phyloP scores from a whole-genome alignment of 1,140 invertebrate species.

The Cyclargus thomasi region DNA sequence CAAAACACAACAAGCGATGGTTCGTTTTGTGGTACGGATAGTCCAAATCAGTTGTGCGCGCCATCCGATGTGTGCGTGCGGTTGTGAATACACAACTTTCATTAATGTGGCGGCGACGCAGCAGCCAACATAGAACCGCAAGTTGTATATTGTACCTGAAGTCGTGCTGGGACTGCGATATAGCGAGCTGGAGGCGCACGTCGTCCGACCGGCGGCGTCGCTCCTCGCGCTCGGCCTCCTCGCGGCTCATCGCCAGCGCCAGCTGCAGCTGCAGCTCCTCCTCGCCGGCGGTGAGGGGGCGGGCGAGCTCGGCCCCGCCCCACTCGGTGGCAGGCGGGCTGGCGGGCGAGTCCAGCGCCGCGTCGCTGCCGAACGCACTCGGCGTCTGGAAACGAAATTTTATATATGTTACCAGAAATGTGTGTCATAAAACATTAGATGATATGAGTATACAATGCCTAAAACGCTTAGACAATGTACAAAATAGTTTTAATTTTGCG shows the following conservation, averaged over 20 bases:
- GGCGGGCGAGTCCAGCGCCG: constrained; percentile 77
- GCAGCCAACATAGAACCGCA: no score
- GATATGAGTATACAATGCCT: no score
- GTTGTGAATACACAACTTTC: no score
- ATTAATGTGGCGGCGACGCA: no score
- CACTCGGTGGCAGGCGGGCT: constrained; percentile 54
- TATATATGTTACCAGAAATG: no score
- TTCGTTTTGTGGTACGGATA: no score
- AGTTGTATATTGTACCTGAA: constrained; percentile 27
- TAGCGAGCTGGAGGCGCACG: constrained; percentile 91
- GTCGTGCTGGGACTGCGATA: constrained; percentile 41
- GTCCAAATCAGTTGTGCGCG: no score
- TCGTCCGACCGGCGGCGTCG: constrained; percentile 94
- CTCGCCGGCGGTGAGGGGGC: constrained; percentile 96
- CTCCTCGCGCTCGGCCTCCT: constrained; percentile 98
- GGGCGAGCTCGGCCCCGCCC: constrained; percentile 85
- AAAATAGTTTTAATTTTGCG: no score
- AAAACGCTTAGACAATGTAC: no score
- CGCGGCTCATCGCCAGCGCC: constrained; percentile 97
- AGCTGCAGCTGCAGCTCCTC: constrained; percentile 98
- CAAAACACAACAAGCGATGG: no score
- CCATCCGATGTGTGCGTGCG: no score
- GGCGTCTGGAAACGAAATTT: constrained; percentile 65
- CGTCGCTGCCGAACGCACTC: constrained; percentile 89
- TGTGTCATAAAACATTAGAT: no score